Evolutionary conservation across 1,140 invertebrate species (phyloP), one percentile per base, ranked within the genome.

Genomic region (Myzus persicae): DNA sequence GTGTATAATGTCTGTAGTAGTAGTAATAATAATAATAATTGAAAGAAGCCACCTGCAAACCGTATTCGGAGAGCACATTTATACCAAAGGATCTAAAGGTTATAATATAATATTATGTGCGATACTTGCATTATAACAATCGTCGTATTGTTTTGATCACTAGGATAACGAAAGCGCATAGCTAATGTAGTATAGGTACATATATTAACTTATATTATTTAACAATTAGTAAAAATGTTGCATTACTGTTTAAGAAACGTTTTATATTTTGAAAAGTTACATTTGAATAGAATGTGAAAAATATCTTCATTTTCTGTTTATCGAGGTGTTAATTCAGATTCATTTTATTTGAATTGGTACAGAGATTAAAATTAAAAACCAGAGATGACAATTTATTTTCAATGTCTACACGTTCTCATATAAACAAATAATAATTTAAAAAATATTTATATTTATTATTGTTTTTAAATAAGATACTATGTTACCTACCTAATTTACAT

Each of bases 21-120:
- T n/a, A n/a, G 14, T 31, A 26, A 59, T 59, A n/a, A 67, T 67
- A 67, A 31, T 67, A 54, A 54, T 31, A 76, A 76, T 36, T 76
- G 59, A 76, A 76, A 76, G 59, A 76, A 76, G 59, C 59, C 59
- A 76, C 59, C 59, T 76, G n/a, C 31, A 76, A 76, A n/a, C 59
- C 14, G 4, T n/a, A n/a, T 36, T 36, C n/a, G 6, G 59, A 4
- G n/a, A 76, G 5, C 59, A 76, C 59, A n/a, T 76, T 76, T 76
- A 11, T 48, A 51, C n/a, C 5, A 5, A 14, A 67, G n/a, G 59
- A 76, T 76, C 59, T n/a, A n/a, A 76, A 76, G 59, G 31, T 76
- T 76, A n/a, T 76, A 76, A 67, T 67, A 67, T 14, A n/a, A 4
- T n/a, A 67, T 67, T 14, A 67, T n/a, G 26, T 14, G n/a, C 59